These are phyloP conservation scores for Harpalus rubripes DNA, from an alignment of 2,888 invertebrate genomes.

Conservation along the genomic window DNA sequence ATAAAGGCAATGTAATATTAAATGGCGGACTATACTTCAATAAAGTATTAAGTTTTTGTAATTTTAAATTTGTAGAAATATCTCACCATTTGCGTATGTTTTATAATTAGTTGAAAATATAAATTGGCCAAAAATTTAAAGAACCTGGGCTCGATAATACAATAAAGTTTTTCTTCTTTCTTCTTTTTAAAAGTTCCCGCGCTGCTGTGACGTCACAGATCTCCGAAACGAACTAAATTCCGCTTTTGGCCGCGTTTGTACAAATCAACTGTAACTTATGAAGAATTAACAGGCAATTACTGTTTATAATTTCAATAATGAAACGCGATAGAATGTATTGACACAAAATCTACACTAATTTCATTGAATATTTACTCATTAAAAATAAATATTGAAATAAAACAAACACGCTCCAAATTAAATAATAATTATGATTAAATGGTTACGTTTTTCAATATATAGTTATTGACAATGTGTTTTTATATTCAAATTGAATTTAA, in stretches of 20 bases:
- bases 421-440: conserved; percentile 52
- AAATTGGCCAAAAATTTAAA: too few relatives aligned
- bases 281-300: conserved; percentile 47
- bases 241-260: not conserved
- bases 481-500: not conserved
- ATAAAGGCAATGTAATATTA: too few relatives aligned
- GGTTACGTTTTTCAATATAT: conserved; percentile 37
- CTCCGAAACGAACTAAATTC: conserved; percentile 1
- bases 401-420: conserved; percentile 45
- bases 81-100: too few relatives aligned
- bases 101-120: too few relatives aligned
- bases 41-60: too few relatives aligned
- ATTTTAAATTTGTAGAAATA: too few relatives aligned
- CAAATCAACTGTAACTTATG: conserved; percentile 24
- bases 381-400: conserved; percentile 52
- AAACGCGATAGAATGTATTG: conserved; percentile 41
- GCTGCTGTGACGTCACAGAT: conserved; percentile 7
- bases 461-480: conserved; percentile 25
- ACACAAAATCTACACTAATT: conserved; percentile 49
- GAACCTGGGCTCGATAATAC: too few relatives aligned
- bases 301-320: conserved; percentile 50
- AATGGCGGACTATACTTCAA: too few relatives aligned
- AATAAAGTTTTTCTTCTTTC: too few relatives aligned
- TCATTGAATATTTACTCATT: conserved; percentile 50
- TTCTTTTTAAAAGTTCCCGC: not conserved